A percentile compares a stretch with the other conserved stretches of the same genome.
Conservation (phyloP, 2,113 vertebrate genomes). For the Calypte anna region DNA sequence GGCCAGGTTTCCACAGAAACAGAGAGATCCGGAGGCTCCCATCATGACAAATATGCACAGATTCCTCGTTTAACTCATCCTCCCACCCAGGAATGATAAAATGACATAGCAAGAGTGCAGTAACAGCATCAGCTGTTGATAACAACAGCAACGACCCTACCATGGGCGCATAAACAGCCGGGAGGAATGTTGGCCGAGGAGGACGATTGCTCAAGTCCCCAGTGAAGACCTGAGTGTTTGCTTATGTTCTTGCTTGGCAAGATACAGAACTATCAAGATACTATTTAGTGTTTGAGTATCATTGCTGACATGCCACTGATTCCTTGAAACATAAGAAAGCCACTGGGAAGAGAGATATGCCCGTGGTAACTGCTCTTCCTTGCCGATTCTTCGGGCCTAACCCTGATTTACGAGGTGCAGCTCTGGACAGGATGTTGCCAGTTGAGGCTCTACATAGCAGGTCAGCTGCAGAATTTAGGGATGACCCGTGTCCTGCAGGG, state of each 20-base stretch:
- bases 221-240: constrained; percentile 57
- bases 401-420: constrained; percentile 59
- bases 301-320: constrained; percentile 49
- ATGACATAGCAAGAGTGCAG: background rate
- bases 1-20: constrained; percentile 64
- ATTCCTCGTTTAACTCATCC: constrained; percentile 44
- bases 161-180: constrained; percentile 28
- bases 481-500: constrained; percentile 8
- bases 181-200: constrained; percentile 34
- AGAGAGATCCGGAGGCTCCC: background rate
- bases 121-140: constrained; percentile 18
- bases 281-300: constrained; percentile 26
- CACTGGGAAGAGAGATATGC: background rate
- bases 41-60: background rate
- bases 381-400: background rate
- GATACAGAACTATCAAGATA: background rate
- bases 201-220: constrained; percentile 53
- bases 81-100: constrained; percentile 53
- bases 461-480: constrained; percentile 60
- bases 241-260: constrained; percentile 53
- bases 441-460: background rate
- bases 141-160: background rate
- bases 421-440: constrained; percentile 54
- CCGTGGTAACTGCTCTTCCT: background rate
- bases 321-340: background rate